phyloP scores from a whole-genome alignment of 2,888 invertebrate species.

The Ichneumoninae sp. region DNA sequence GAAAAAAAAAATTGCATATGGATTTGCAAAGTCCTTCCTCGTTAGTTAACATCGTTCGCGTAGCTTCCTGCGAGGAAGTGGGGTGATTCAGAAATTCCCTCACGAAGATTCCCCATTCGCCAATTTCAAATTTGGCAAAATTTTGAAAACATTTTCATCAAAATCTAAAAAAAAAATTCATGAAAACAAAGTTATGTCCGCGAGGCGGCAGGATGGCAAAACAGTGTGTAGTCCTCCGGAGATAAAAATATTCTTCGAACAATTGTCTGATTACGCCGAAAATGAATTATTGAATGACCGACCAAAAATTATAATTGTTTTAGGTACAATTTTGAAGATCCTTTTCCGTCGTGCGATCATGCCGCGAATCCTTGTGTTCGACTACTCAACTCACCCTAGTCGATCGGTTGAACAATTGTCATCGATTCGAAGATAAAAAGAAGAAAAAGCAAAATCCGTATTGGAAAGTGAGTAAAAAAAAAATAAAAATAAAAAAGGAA shows the following conservation, averaged over 20 bases:
- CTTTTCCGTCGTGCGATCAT: slow-evolving; percentile 5
- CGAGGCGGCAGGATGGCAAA: no score
- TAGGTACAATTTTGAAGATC: slow-evolving; percentile 3
- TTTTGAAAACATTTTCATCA: no score
- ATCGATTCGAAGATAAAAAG: slow-evolving; percentile 8
- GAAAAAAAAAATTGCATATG: neutral
- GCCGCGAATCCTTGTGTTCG: slow-evolving; percentile 6
- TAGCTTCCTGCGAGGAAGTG: neutral
- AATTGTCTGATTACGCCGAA: no score
- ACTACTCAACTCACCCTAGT: neutral
- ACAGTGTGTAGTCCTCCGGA: no score
- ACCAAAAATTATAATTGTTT: neutral
- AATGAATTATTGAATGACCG: neutral
- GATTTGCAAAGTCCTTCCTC: neutral
- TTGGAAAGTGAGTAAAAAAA: neutral
- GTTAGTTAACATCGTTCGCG: neutral
- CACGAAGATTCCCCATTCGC: neutral
- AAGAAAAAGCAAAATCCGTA: neutral
- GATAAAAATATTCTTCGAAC: no score
- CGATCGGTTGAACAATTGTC: slow-evolving; percentile 13
- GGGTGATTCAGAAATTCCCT: neutral
- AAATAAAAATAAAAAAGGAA: slow-evolving; percentile 3
- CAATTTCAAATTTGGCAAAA: neutral
- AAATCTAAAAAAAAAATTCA: neutral
- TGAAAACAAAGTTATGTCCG: no score